A percentile compares a stretch with the other conserved stretches of the same genome.
Evolutionary conservation across 2,113 vertebrate genomes (phyloP).

Genomic region (Promerops cafer): DNA sequence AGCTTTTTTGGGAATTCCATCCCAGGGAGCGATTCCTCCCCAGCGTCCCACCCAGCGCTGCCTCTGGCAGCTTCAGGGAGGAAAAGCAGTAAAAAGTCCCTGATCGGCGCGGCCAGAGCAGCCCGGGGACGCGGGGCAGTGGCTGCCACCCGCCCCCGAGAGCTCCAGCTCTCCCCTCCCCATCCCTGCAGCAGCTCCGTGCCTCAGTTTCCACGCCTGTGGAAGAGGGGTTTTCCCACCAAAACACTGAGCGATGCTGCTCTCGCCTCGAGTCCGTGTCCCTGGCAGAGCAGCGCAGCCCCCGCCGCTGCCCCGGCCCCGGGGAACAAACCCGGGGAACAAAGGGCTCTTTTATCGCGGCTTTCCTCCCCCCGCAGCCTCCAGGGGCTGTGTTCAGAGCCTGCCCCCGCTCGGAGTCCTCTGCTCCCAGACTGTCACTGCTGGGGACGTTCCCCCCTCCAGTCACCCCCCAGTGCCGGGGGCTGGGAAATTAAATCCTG

Average conservation of each 20-base stretch:
- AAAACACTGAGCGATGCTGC: fast-evolving
- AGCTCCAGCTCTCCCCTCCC: not conserved
- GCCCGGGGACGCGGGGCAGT: fast-evolving
- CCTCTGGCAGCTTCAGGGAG: not conserved
- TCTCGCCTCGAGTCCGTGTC: fast-evolving
- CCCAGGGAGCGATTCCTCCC: not conserved
- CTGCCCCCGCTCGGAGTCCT: fast-evolving
- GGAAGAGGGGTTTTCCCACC: too few relatives aligned
- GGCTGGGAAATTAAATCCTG: not conserved
- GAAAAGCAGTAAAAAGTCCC: fast-evolving
- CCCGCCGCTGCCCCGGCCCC: too few relatives aligned
- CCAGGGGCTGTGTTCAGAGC: not conserved
- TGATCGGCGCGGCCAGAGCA: fast-evolving
- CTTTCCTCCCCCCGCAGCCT: fast-evolving
- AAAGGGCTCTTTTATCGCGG: not conserved
- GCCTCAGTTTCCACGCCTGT: not conserved
- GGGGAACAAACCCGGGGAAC: too few relatives aligned
- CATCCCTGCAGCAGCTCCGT: not conserved
- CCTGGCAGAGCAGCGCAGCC: not conserved
- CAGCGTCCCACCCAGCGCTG: fast-evolving
- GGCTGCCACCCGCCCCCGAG: not conserved
- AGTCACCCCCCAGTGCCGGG: fast-evolving
- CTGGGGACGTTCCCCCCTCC: fast-evolving
- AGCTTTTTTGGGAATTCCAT: not conserved
- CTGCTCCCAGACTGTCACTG: fast-evolving